Conservation (phyloP, 2,797 vertebrate genomes). For the Oophaga sylvatica region DNA sequence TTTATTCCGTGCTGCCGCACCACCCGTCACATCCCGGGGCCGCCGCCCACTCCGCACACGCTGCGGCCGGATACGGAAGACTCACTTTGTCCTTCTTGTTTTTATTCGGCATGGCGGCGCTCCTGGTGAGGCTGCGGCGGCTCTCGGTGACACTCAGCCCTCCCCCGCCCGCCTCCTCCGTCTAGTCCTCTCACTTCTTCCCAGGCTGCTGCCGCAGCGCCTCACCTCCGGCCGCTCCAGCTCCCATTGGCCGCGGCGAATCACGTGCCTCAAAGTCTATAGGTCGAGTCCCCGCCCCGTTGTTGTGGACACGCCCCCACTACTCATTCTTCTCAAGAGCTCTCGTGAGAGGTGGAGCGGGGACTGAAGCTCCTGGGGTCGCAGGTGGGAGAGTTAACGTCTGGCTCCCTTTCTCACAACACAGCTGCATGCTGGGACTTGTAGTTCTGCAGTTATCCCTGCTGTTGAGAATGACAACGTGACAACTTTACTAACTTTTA, state of each 20-base stretch:
- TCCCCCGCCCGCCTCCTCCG: slow-evolving; percentile 39
- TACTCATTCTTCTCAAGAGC: slow-evolving; percentile 44
- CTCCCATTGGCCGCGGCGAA: slow-evolving; percentile 63
- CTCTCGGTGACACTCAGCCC: slow-evolving; percentile 57
- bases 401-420: too few species aligned
- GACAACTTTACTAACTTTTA: too few species aligned
- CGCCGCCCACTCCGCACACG: neutral
- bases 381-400: too few species aligned
- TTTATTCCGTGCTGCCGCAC: slow-evolving; percentile 12
- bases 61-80: neutral
- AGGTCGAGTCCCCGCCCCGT: neutral
- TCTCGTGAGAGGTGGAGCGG: neutral
- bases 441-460: too few species aligned
- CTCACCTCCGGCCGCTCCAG: slow-evolving; percentile 56
- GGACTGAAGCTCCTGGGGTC: neutral
- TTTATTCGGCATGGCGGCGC: slow-evolving; percentile 79
- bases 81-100: slow-evolving; percentile 81
- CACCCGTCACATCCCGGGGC: neutral
- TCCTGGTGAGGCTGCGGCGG: slow-evolving; percentile 45
- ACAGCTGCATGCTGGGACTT: too few species aligned
- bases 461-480: too few species aligned
- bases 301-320: neutral
- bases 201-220: slow-evolving; percentile 61
- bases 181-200: slow-evolving; percentile 47
- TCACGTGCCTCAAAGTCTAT: slow-evolving; percentile 52